These are phyloP conservation scores for Charanyca ferruginea DNA, from an alignment of 2,888 invertebrate genomes.

Conservation along the genomic window DNA sequence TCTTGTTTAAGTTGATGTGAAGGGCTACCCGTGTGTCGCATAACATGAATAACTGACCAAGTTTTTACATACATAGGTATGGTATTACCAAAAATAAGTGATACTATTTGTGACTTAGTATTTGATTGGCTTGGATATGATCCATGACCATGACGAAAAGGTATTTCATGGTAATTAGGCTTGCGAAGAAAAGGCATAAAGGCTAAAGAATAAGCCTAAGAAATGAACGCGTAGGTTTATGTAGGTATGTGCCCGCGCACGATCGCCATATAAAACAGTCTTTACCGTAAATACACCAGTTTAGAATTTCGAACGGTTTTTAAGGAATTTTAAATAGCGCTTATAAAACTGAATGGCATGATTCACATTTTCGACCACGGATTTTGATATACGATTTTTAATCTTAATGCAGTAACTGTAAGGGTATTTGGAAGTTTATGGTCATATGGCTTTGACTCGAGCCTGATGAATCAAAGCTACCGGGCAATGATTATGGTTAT, in stretches of 20 bases:
- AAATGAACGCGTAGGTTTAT: slow-evolving; percentile 37
- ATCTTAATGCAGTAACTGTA: slow-evolving; percentile 31
- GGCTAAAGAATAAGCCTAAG: slow-evolving; percentile 9
- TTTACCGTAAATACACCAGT: slow-evolving; percentile 76
- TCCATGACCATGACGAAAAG: background rate
- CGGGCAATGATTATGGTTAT: slow-evolving; percentile 72
- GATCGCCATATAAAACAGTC: slow-evolving; percentile 71
- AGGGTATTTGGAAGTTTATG: slow-evolving; percentile 25
- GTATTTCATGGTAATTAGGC: background rate
- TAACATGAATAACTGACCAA: background rate
- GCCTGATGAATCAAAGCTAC: slow-evolving; percentile 65
- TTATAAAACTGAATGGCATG: slow-evolving; percentile 55
- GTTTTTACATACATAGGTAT: too few species aligned
- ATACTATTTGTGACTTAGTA: background rate
- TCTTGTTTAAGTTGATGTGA: slow-evolving; percentile 22
- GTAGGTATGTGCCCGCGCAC: slow-evolving; percentile 65
- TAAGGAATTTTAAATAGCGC: slow-evolving; percentile 71
- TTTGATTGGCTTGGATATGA: background rate
- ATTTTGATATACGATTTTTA: slow-evolving; percentile 35
- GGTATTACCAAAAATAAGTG: too few species aligned
- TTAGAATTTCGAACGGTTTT: slow-evolving; percentile 74
- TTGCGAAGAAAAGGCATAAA: background rate
- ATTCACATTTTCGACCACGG: slow-evolving; percentile 60
- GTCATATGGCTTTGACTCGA: slow-evolving; percentile 42
- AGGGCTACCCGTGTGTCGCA: slow-evolving; percentile 22